Conservation (phyloP, 2,888 invertebrate genomes). For the Conistra vaccinii region DNA sequence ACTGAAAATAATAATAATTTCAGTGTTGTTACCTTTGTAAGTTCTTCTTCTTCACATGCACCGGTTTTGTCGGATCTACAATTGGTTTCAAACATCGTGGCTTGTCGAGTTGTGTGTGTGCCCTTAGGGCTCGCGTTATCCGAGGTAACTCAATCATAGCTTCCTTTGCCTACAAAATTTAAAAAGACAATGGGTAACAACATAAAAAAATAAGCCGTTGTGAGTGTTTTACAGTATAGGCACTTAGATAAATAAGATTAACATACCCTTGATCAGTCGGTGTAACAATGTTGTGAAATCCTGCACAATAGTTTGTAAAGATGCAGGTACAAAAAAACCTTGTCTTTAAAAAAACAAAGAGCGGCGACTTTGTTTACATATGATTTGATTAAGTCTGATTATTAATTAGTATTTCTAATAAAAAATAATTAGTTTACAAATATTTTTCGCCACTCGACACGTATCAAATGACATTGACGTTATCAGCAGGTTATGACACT, state of each 20-base stretch:
- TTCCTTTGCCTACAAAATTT: conserved; percentile 3
- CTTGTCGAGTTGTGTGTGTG: conserved; percentile 90
- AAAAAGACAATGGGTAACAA: not conserved
- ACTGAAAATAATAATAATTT: not conserved
- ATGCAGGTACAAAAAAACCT: conserved; percentile 6
- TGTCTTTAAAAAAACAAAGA: not conserved
- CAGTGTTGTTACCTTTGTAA: conserved; percentile 76
- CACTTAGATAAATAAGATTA: conserved; percentile 2
- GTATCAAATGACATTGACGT: conserved; percentile 45
- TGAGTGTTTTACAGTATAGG: not conserved
- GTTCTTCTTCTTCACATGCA: conserved; percentile 68
- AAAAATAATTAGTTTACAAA: conserved; percentile 30
- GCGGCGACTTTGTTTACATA: conserved; percentile 19
- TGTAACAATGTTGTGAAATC: conserved; percentile 59
- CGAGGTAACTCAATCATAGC: conserved; percentile 90
- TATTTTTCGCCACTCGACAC: conserved; percentile 53
- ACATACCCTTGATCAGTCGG: conserved; percentile 31
- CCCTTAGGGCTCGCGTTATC: conserved; percentile 92
- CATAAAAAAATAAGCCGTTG: not conserved
- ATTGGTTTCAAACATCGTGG: conserved; percentile 82
- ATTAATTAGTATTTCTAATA: not conserved
- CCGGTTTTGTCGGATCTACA: conserved; percentile 69
- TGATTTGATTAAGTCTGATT: not conserved
- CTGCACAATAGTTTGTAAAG: conserved; percentile 26
- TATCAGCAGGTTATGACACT: conserved; percentile 44